Percentiles rank a stretch among this genome's conserved stretches.
Evolutionary conservation across 2,113 vertebrate species (phyloP).

Genomic region (Falco punctatus): DNA sequence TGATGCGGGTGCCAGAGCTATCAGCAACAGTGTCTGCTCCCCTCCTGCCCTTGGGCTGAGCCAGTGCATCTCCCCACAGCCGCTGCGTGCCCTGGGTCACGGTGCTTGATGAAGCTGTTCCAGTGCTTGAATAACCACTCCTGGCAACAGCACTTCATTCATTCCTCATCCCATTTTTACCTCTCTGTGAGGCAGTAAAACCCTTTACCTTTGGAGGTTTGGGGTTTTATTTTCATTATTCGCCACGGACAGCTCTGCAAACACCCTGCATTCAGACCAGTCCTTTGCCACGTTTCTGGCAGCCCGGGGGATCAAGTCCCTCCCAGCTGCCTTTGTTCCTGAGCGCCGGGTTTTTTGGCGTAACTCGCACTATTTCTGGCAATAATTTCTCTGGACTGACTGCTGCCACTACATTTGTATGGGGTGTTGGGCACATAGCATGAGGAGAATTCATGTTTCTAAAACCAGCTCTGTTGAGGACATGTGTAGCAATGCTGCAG

Average conservation of each 20-base stretch:
- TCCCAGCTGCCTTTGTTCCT: neutral
- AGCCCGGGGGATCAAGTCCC: neutral
- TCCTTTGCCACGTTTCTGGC: neutral
- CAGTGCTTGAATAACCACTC: neutral
- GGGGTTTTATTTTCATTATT: neutral
- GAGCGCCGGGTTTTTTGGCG: neutral
- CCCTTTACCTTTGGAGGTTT: neutral
- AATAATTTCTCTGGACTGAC: neutral
- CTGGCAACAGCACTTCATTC: neutral
- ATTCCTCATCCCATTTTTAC: neutral
- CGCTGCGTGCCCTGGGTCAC: accelerated
- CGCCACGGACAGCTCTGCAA: neutral
- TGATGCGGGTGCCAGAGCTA: neutral
- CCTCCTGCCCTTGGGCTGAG: neutral
- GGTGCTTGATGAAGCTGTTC: neutral
- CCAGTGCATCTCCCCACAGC: neutral
- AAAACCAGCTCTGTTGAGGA: neutral
- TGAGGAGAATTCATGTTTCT: neutral
- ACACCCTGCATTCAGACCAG: neutral
- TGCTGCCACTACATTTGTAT: constrained; percentile 1
- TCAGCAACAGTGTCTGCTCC: neutral
- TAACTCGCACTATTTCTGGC: neutral
- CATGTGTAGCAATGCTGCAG: accelerated
- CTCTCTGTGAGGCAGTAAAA: neutral
- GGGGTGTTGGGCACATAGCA: neutral